A percentile compares a stretch with the other conserved stretches of the same genome.
Evolutionary conservation across 2,888 invertebrate genomes (phyloP).

Genomic region (Apodemia zela): DNA sequence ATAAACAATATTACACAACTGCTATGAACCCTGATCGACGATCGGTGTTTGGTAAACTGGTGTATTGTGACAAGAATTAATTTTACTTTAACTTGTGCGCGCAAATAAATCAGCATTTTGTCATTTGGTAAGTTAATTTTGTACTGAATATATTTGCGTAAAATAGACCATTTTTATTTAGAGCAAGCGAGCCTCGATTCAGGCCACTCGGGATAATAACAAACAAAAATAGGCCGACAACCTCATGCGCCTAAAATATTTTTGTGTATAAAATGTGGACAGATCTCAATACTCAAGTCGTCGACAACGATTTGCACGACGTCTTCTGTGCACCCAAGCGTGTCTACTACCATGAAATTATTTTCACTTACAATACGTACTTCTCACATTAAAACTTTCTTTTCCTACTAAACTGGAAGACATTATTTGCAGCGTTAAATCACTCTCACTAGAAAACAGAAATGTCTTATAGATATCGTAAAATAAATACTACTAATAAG

Average conservation of each 20-base stretch:
- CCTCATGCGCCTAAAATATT: neutral
- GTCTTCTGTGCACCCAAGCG: constrained; percentile 31
- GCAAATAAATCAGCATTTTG: neutral
- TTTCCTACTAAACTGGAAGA: constrained; percentile 27
- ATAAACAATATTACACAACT: constrained; percentile 53
- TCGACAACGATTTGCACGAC: constrained; percentile 13
- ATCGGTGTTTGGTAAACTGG: constrained; percentile 59
- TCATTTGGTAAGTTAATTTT: constrained; percentile 15
- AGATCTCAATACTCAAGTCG: neutral
- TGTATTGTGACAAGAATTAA: constrained; percentile 53
- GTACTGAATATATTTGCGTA: neutral
- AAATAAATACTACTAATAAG: neutral
- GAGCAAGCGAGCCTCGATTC: neutral
- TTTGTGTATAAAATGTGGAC: neutral
- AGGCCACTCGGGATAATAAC: neutral
- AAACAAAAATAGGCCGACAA: constrained; percentile 16
- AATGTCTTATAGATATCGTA: constrained; percentile 13
- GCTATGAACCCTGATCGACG: constrained; percentile 55
- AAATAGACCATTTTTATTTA: constrained; percentile 12
- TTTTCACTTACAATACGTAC: constrained; percentile 34
- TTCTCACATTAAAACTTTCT: constrained; percentile 34
- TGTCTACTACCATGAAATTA: constrained; percentile 32
- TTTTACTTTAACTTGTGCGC: constrained; percentile 48
- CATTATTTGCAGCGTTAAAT: constrained; percentile 5
- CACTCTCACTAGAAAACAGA: constrained; percentile 19